These are phyloP conservation scores for Artemia sinica DNA, from an alignment of 2,888 invertebrate species.

Conservation along the genomic window DNA sequence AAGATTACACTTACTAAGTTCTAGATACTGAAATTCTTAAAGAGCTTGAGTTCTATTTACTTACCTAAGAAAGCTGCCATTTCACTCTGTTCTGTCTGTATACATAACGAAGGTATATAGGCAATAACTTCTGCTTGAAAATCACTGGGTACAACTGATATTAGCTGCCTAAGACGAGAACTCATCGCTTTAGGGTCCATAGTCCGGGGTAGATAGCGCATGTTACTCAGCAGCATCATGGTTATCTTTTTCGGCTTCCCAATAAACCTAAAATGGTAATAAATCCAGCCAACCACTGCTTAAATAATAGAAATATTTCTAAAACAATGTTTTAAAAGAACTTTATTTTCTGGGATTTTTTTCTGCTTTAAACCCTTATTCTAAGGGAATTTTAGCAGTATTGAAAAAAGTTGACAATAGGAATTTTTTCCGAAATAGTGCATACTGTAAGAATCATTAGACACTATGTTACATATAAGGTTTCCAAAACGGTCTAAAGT, in stretches of 20 bases:
- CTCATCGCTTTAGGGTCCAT: not conserved
- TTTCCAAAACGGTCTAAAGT: too few relatives aligned
- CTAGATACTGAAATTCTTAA: too few relatives aligned
- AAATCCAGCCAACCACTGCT: not conserved
- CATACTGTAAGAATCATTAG: too few relatives aligned
- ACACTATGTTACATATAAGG: too few relatives aligned
- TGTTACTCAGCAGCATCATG: not conserved
- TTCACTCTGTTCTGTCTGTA: not conserved
- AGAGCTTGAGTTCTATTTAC: not conserved
- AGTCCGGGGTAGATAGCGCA: slow-evolving; percentile 1
- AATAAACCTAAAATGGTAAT: not conserved
- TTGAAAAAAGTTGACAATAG: too few relatives aligned
- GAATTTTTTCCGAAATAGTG: too few relatives aligned
- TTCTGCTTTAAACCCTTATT: too few relatives aligned
- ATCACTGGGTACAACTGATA: not conserved
- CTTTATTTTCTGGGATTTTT: too few relatives aligned
- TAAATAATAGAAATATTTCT: too few relatives aligned
- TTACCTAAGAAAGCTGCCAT: not conserved
- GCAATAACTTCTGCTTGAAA: not conserved
- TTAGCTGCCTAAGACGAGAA: not conserved
- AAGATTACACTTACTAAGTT: too few relatives aligned
- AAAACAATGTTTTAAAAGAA: too few relatives aligned
- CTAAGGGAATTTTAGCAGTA: too few relatives aligned
- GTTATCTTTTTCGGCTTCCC: not conserved
- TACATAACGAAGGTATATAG: not conserved